Conservation (phyloP, 2,797 vertebrate genomes). For the Masticophis lateralis region DNA sequence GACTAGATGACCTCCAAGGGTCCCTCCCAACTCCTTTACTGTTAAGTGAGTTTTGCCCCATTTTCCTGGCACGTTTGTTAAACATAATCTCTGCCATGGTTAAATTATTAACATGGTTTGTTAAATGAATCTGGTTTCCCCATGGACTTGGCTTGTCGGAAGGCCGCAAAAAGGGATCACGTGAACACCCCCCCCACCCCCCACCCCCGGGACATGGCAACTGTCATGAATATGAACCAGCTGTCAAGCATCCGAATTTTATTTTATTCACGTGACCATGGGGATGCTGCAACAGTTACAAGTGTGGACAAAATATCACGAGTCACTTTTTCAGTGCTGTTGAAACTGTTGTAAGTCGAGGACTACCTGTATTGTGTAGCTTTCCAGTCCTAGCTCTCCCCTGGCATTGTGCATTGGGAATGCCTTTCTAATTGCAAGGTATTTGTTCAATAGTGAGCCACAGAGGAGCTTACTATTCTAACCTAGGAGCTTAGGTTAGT, state of each 20-base stretch:
- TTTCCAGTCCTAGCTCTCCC: not conserved
- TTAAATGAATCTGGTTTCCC: not conserved
- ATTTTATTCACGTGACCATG: not conserved
- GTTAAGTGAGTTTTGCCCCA: not conserved
- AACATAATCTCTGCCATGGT: not conserved
- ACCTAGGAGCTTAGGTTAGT: no score
- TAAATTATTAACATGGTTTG: not conserved
- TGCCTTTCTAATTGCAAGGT: not conserved
- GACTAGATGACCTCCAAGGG: no score
- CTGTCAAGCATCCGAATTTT: not conserved
- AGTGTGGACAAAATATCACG: not conserved
- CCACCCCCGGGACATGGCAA: not conserved
- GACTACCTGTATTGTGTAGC: not conserved
- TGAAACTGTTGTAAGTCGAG: not conserved
- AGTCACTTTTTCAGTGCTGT: not conserved
- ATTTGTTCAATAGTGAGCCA: not conserved
- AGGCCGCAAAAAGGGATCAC: not conserved
- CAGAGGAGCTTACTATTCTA: not conserved
- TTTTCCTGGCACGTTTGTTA: not conserved
- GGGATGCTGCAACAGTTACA: not conserved
- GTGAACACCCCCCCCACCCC: accelerated
- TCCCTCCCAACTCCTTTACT: no score
- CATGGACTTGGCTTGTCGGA: not conserved
- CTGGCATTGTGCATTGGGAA: not conserved
- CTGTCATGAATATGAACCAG: not conserved